phyloP scores from a whole-genome alignment of 2,113 vertebrate genomes.

The Muscicapa adusta region DNA sequence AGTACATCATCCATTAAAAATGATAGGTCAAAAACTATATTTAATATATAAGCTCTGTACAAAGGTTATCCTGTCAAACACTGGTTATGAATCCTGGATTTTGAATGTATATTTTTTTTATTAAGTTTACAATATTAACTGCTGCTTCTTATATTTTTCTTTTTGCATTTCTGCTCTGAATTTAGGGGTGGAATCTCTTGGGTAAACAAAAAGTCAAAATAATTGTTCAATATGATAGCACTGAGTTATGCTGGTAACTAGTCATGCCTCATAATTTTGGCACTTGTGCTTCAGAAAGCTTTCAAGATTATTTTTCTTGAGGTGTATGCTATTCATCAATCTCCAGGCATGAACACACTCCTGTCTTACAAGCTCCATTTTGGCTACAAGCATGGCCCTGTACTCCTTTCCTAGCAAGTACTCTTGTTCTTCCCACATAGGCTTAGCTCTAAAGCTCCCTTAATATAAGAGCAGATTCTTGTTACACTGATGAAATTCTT shows the following conservation, averaged over 20 bases:
- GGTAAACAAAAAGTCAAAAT: background rate
- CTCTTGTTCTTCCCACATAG: background rate
- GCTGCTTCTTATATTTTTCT: background rate
- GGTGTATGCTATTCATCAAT: background rate
- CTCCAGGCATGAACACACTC: background rate
- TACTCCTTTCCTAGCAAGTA: background rate
- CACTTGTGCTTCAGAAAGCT: constrained; percentile 39
- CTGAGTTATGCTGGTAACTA: constrained; percentile 20
- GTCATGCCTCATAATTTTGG: background rate
- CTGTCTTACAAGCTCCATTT: background rate
- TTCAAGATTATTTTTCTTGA: background rate
- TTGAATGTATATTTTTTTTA: background rate
- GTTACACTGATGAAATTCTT: background rate
- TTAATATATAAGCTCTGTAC: background rate
- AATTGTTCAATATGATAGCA: background rate
- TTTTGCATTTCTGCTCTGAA: background rate
- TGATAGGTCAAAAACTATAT: background rate
- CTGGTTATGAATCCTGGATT: background rate
- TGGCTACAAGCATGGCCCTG: background rate
- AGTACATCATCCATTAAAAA: background rate
- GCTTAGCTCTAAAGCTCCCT: background rate
- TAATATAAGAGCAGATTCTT: background rate
- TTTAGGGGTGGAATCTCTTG: background rate
- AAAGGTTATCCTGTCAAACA: background rate
- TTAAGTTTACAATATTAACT: background rate